Conservation (phyloP, 2,113 vertebrate species). For the Cinclus cinclus region DNA sequence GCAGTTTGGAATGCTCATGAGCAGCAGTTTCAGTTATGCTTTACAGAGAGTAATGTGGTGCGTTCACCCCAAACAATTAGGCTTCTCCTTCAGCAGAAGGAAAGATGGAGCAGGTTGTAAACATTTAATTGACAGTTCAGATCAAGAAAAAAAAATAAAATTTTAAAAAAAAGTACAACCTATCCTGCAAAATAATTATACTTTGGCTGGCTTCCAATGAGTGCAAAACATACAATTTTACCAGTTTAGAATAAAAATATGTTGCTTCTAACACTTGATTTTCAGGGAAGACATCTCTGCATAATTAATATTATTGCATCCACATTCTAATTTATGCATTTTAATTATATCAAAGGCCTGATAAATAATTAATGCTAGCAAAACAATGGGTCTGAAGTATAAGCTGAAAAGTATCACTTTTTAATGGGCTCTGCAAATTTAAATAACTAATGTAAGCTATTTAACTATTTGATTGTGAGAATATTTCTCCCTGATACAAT, state of each 20-base stretch:
- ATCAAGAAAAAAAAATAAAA: neutral
- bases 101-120: slow-evolving; percentile 22
- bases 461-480: slow-evolving; percentile 40
- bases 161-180: neutral
- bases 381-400: slow-evolving; percentile 37
- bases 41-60: neutral
- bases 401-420: slow-evolving; percentile 41
- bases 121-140: slow-evolving; percentile 36
- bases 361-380: slow-evolving; percentile 56
- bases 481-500: neutral
- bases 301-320: slow-evolving; percentile 42
- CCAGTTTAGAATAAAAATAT: slow-evolving; percentile 12
- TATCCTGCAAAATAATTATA: neutral
- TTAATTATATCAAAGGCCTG: slow-evolving; percentile 41
- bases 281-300: neutral
- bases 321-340: slow-evolving; percentile 50
- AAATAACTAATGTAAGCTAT: slow-evolving; percentile 44
- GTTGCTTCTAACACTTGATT: neutral
- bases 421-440: slow-evolving; percentile 18
- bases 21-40: slow-evolving; percentile 9
- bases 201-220: neutral
- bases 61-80: neutral
- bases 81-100: slow-evolving; percentile 5
- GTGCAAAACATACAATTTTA: slow-evolving; percentile 19
- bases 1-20: neutral